phyloP scores from a whole-genome alignment of 1,140 invertebrate genomes.

The Sarcophaga bullata region DNA sequence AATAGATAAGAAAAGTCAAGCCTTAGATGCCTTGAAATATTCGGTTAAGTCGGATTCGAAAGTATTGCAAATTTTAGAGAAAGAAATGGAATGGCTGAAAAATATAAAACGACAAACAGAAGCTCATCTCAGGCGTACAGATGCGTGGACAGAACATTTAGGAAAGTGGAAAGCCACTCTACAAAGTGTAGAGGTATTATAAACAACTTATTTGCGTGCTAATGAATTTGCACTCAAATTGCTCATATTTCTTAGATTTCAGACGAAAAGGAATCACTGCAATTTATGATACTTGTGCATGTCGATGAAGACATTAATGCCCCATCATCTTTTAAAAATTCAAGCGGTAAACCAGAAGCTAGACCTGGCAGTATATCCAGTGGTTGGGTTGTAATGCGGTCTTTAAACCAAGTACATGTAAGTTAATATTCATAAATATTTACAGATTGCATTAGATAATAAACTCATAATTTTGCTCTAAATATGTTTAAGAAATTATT shows the following conservation, averaged over 20 bases:
- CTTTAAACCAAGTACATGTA: constrained; percentile 81
- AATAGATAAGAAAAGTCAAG: constrained; percentile 81
- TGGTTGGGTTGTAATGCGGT: constrained; percentile 86
- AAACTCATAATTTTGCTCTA: too few species aligned
- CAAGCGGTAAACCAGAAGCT: constrained; percentile 54
- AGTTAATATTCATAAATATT: constrained; percentile 40
- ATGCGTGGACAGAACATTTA: constrained; percentile 88
- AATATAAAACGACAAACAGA: constrained; percentile 82
- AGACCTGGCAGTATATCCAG: constrained; percentile 76
- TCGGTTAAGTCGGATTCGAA: constrained; percentile 82
- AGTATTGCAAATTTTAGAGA: constrained; percentile 79
- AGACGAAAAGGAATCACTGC: constrained; percentile 81
- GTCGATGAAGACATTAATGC: constrained; percentile 72
- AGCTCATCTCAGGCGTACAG: constrained; percentile 84
- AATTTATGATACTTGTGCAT: constrained; percentile 86
- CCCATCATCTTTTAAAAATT: constrained; percentile 48
- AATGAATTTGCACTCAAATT: background rate
- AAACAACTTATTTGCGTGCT: too few species aligned
- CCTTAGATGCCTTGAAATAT: constrained; percentile 79
- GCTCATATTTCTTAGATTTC: constrained; percentile 68
- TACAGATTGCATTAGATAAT: too few species aligned
- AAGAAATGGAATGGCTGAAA: constrained; percentile 83
- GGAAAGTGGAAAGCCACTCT: constrained; percentile 86
- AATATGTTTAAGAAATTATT: too few species aligned
- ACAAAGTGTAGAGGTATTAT: constrained; percentile 78